Conservation (phyloP, 1,140 invertebrate genomes). For the Octopus sinensis region DNA sequence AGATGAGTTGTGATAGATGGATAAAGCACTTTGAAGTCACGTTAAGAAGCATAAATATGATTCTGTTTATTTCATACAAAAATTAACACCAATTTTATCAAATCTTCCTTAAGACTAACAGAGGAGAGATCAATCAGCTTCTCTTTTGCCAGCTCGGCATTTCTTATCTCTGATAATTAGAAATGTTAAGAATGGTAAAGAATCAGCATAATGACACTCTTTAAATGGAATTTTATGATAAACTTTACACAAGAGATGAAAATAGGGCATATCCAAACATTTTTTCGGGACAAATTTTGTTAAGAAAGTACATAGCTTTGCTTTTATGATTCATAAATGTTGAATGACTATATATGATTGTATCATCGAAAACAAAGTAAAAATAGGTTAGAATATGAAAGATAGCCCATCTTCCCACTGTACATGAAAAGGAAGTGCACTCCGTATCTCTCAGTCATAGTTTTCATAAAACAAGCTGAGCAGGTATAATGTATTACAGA, state of each 20-base stretch:
- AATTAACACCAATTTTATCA: not conserved
- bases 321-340: conserved; percentile 6
- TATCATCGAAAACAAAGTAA: not conserved
- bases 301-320: not conserved
- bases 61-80: not conserved
- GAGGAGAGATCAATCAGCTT: not conserved
- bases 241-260: not conserved
- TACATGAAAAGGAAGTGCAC: not conserved
- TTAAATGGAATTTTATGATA: not conserved
- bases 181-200: conserved; percentile 5
- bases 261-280: not conserved
- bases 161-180: not conserved
- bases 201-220: not conserved
- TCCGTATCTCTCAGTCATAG: not conserved
- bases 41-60: not conserved
- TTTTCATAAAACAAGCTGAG: not conserved
- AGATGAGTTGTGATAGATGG: not conserved
- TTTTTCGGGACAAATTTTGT: conserved; percentile 1
- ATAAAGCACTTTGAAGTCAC: not conserved
- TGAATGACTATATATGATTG: conserved; percentile 3
- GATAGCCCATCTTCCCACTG: not conserved
- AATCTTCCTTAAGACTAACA: conserved; percentile 5
- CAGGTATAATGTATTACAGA: conserved; percentile 8
- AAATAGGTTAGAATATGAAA: not conserved
- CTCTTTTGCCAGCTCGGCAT: not conserved